These are phyloP conservation scores for Chloromyia formosa DNA, from an alignment of 2,888 invertebrate species.

Conservation along the genomic window DNA sequence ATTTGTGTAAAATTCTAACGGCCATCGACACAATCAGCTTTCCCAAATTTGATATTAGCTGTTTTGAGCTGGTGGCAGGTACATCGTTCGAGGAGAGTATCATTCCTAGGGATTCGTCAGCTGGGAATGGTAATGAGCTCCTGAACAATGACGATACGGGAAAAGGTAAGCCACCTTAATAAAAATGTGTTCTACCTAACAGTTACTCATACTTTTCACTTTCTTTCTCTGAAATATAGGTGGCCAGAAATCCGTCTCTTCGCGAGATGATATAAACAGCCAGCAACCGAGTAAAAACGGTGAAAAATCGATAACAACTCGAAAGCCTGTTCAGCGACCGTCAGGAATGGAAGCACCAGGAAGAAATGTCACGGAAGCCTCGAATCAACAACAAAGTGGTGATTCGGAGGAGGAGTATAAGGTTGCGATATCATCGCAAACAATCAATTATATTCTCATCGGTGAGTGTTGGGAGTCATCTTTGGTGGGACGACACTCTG, in stretches of 20 bases:
- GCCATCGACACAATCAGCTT: slow-evolving; percentile 62
- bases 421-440: slow-evolving; percentile 60
- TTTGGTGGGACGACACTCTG: not conserved
- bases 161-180: not conserved
- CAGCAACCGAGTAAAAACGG: not conserved
- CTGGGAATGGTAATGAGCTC: not conserved
- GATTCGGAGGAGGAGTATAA: slow-evolving; percentile 52
- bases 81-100: slow-evolving; percentile 62
- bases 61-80: slow-evolving; percentile 60
- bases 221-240: slow-evolving; percentile 1
- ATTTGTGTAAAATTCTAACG: slow-evolving; percentile 59
- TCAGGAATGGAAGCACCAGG: not conserved
- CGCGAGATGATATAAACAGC: not conserved
- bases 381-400: slow-evolving; percentile 12
- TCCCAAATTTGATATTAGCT: slow-evolving; percentile 61
- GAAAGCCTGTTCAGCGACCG: not conserved
- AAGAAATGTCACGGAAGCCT: not conserved
- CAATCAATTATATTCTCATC: slow-evolving; percentile 60
- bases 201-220: not conserved
- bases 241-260: not conserved
- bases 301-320: slow-evolving; percentile 35
- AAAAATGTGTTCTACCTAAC: not conserved
- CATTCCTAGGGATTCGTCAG: slow-evolving; percentile 45
- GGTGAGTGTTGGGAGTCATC: slow-evolving; percentile 53
- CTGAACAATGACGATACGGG: not conserved